phyloP scores from a whole-genome alignment of 1,140 invertebrate genomes.

The Lysiphlebus fabarum region DNA sequence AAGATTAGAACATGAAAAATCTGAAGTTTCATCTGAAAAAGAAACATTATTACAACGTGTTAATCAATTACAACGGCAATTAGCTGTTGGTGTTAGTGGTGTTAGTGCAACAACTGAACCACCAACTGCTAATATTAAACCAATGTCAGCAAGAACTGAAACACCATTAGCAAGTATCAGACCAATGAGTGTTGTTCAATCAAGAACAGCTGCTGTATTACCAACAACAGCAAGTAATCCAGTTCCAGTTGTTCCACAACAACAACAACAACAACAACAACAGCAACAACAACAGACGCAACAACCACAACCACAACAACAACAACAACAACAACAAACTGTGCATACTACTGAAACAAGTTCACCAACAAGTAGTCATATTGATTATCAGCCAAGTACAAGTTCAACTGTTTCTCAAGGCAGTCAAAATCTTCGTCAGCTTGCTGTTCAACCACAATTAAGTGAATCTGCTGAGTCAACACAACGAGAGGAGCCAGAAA shows the following conservation, averaged over 20 bases:
- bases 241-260: conserved; percentile 63
- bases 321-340: conserved; percentile 55
- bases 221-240: conserved; percentile 64
- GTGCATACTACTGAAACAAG: conserved; percentile 58
- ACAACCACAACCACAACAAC: conserved; percentile 57
- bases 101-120: conserved; percentile 69
- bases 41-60: conserved; percentile 72
- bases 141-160: conserved; percentile 79
- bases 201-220: conserved; percentile 74
- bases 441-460: conserved; percentile 48
- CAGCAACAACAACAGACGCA: conserved; percentile 59
- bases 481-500: conserved; percentile 54
- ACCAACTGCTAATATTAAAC: conserved; percentile 90
- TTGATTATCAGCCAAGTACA: conserved; percentile 52
- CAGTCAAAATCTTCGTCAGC: conserved; percentile 39
- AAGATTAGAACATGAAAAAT: conserved; percentile 73
- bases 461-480: conserved; percentile 52
- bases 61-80: conserved; percentile 73
- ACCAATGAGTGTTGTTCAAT: conserved; percentile 79
- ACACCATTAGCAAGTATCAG: conserved; percentile 87
- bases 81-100: conserved; percentile 63
- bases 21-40: conserved; percentile 64
- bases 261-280: conserved; percentile 75
- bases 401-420: conserved; percentile 42
- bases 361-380: conserved; percentile 57